Base-by-base conservation (phyloP, 2,797 vertebrate genomes). In the Enteromius argenteus region DNA sequence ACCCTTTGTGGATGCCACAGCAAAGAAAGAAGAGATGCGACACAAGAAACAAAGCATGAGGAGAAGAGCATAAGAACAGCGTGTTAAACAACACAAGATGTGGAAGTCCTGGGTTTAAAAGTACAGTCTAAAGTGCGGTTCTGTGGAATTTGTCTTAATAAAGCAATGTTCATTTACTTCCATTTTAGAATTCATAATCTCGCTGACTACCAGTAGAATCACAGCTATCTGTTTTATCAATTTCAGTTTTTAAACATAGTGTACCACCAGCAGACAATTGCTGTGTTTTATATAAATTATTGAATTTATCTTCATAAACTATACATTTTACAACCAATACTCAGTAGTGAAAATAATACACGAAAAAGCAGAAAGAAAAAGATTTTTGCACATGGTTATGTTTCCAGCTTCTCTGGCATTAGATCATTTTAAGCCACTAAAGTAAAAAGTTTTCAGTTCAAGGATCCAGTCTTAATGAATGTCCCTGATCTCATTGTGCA, bases 11-110 rank as follows among this genome's bases (percentile, higher is more conserved):
- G 62, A 83, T 67, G 3, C 17, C 30, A 37, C 35, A 42, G 46
- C n/a, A 80, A 53, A 58, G 46, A 39, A 30, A 15, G n/a, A 49
- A 60, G n/a, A 49, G 23, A 60, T 27, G 11, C 46, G 68, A 35
- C 37, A 37, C 23, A 23, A 72, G 72, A 75, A 81, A 71, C 42
- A 56, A 53, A 73, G 19, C 30, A 73, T 35, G n/a, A 42, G 79
- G 67, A 56, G 66, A 53, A 42, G 10, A 71, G 44, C 79, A 78
- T 44, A 71, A 69, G 39, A 30, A 62, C 8, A 35, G 44, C 9
- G 15, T 60, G 84, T 68, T 58, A n/a, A 51, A 60, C 19, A 60
- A 35, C 53, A 71, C 19, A 68, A 30, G 27, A 6, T 42, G 69
- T 49, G 56, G 27, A 37, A 58, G 30, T n/a, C n/a, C 5, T 39